Base-by-base conservation (phyloP, 2,797 vertebrate species). In the Artibeus lituratus region DNA sequence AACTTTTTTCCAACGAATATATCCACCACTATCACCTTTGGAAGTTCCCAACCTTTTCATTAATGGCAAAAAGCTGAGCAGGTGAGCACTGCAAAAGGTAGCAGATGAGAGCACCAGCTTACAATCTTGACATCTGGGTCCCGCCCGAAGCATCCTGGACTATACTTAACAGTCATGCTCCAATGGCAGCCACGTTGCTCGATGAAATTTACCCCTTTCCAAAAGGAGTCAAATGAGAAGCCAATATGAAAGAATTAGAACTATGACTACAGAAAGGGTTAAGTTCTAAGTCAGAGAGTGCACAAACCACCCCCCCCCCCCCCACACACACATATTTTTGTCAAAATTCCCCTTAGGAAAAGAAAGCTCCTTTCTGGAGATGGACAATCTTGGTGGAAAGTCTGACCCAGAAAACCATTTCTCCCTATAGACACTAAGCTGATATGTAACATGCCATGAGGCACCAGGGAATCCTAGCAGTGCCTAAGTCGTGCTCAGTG, bases 141-240 rank as follows among this genome's bases (percentile, higher is more conserved):
- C 24, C 59, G 57, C 3, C 35, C 59, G 73, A 90, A 94, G 73
- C 47, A 42, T 78, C 65, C 51, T 87, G 15, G 83, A 70, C 39
- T 81, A 67, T 87, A 92, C 62, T 14, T 62, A 87, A 91, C 21
- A 74, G 29, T 77, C 85, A 65, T 5, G n/a, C 39, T 29, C 42
- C 81, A 76, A 81, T 42, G 74, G 70, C 35, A 82, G 49, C 42
- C 76, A 35, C 14, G 67, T 0, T 73, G 14, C 15, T 32, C 73
- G 26, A 87, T 42, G n/a, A 94, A 85, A 83, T 29, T 80, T 77
- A 87, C 15, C 65, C 24, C 55, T 70, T 10, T 90, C 35, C 85
- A 94, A 90, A 92, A 70, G 77, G 59, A 91, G 8, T 87, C 84
- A 90, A 80, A 84, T 90, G 49, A 83, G 47, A 96, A 96, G 80